Evolutionary conservation across 1,140 invertebrate genomes (phyloP).

Genomic region (Varroa destructor): DNA sequence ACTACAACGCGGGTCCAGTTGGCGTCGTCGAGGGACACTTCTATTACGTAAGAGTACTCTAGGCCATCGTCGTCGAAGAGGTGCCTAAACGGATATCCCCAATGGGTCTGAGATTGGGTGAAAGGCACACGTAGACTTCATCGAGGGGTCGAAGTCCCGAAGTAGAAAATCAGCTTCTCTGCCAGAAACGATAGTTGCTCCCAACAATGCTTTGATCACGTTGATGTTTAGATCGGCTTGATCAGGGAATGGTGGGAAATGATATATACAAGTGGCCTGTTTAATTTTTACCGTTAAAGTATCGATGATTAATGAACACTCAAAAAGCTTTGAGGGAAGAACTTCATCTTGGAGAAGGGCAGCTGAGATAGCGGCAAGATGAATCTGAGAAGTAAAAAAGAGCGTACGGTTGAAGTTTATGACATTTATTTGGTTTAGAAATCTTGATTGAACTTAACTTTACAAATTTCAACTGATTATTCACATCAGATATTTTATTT

Average conservation of each 20-base stretch:
- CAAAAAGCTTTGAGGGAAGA: constrained; percentile 22
- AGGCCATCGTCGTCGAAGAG: constrained; percentile 16
- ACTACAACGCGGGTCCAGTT: neutral
- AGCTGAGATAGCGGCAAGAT: constrained; percentile 5
- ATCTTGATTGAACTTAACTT: too few relatives aligned
- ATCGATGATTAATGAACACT: neutral
- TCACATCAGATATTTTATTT: too few relatives aligned
- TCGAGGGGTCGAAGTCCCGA: neutral
- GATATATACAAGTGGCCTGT: neutral
- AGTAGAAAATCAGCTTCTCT: constrained; percentile 12
- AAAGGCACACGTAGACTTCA: constrained; percentile 4
- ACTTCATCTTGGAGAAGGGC: constrained; percentile 15
- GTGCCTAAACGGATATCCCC: constrained; percentile 9
- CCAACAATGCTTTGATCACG: neutral
- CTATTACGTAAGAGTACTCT: constrained; percentile 1
- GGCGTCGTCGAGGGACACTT: neutral
- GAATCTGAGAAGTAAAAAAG: constrained; percentile 4
- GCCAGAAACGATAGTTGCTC: constrained; percentile 13
- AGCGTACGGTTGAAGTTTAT: neutral
- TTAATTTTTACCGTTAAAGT: constrained; percentile 5
- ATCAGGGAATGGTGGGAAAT: neutral
- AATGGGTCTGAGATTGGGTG: neutral
- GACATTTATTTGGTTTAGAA: too few relatives aligned
- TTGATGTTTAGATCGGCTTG: constrained; percentile 11
- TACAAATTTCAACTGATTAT: too few relatives aligned